A percentile compares a stretch with the other conserved stretches of the same genome.
Evolutionary conservation across 2,888 invertebrate species (phyloP).

Genomic region (Lysandra coridon): DNA sequence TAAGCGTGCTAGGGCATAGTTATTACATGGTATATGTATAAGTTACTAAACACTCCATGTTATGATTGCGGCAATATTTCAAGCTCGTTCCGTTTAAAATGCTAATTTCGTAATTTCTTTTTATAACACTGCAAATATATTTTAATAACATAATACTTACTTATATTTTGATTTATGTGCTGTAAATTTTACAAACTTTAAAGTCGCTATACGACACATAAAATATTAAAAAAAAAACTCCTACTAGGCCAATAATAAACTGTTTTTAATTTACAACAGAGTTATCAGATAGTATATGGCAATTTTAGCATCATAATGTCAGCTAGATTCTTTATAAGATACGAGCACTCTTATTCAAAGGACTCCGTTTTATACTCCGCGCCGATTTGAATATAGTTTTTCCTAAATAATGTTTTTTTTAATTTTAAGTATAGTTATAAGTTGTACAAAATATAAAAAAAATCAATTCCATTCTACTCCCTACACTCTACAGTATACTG

Average conservation of each 20-base stretch:
- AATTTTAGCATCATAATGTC: not conserved
- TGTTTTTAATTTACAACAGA: not conserved
- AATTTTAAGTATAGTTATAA: too few relatives aligned
- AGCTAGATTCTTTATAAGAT: not conserved
- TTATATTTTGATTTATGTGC: not conserved
- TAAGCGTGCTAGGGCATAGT: not conserved
- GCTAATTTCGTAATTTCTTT: not conserved
- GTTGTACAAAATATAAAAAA: too few relatives aligned
- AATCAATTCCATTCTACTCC: too few relatives aligned
- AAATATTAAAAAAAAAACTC: too few relatives aligned
- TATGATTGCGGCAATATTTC: not conserved
- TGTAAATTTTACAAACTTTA: not conserved
- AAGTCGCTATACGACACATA: too few relatives aligned
- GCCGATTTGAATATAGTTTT: too few relatives aligned
- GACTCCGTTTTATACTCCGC: too few relatives aligned
- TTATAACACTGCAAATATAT: not conserved
- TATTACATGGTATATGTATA: not conserved
- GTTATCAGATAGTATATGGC: not conserved
- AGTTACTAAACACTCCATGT: not conserved
- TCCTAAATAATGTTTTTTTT: too few relatives aligned
- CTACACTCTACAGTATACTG: not conserved
- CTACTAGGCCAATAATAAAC: too few relatives aligned
- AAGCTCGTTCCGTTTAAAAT: not conserved
- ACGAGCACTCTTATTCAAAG: too few relatives aligned
- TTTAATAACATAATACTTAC: constrained; percentile 18